Conservation (phyloP, 92 coral and sea anemone species). For the Palythoa caribaeorum region DNA sequence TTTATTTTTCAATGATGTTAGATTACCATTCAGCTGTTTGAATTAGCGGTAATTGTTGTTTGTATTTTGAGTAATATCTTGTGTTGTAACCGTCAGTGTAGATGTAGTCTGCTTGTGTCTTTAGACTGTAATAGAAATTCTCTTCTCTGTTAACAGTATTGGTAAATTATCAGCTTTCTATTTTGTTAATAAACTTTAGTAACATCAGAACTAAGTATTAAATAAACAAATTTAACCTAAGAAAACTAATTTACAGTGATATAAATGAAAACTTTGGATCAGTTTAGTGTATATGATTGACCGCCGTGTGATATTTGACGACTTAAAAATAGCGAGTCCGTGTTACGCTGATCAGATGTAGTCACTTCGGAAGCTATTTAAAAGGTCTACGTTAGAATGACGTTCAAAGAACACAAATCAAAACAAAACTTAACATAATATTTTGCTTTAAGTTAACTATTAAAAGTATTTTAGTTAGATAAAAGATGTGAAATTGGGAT, state of each 20-base stretch:
- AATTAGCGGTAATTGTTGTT: conserved; percentile 29
- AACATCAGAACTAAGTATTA: neutral
- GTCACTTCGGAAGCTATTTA: neutral
- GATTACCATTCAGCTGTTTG: neutral
- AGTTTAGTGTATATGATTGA: neutral
- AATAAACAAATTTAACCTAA: neutral
- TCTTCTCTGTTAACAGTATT: neutral
- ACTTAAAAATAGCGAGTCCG: neutral
- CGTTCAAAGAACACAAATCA: neutral
- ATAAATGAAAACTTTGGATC: neutral
- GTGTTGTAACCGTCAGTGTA: neutral
- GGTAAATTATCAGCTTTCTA: neutral
- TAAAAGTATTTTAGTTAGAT: neutral
- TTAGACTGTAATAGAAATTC: neutral
- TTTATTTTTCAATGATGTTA: conserved; percentile 33
- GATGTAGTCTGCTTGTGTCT: neutral
- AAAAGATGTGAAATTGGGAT: neutral
- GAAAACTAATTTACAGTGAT: neutral
- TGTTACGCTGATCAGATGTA: neutral
- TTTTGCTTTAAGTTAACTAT: neutral
- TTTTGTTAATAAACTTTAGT: neutral
- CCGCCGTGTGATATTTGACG: neutral
- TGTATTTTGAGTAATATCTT: conserved; percentile 17
- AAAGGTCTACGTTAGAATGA: neutral
- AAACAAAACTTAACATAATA: neutral